These are phyloP conservation scores for Eptesicus fuscus DNA, from an alignment of 2,113 vertebrate genomes.

Conservation along the genomic window DNA sequence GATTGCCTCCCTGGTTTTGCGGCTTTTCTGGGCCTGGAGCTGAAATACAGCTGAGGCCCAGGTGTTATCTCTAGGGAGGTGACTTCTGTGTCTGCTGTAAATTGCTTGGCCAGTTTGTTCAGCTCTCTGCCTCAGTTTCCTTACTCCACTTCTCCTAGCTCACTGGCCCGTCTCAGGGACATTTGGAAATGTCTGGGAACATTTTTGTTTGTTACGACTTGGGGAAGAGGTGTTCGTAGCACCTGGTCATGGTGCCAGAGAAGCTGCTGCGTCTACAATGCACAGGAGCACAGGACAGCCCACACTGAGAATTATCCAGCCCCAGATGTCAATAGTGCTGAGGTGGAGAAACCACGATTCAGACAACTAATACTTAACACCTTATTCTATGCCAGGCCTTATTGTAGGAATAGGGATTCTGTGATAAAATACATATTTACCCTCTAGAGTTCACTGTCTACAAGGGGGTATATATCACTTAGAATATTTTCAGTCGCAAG, in stretches of 20 bases:
- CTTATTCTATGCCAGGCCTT: not conserved
- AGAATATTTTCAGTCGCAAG: not conserved
- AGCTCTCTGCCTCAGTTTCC: not conserved
- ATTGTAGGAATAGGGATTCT: not conserved
- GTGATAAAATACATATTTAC: not conserved
- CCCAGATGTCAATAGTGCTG: not conserved
- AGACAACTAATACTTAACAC: not conserved
- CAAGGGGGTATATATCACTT: not conserved
- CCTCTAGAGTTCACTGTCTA: not conserved
- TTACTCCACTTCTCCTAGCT: not conserved
- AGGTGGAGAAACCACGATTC: not conserved
- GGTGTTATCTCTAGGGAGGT: no score
- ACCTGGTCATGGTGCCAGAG: not conserved
- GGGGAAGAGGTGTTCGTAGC: not conserved
- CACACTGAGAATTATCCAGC: not conserved
- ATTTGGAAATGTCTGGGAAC: not conserved
- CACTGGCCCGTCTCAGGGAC: not conserved
- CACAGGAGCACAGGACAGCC: not conserved
- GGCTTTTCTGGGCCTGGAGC: not conserved
- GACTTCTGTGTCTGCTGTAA: not conserved
- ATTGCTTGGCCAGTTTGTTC: not conserved
- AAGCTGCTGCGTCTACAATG: not conserved
- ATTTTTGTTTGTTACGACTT: not conserved
- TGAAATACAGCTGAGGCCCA: no score
- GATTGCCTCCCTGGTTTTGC: not conserved